Evolutionary conservation across 2,113 vertebrate genomes (phyloP), one percentile per base, ranked within the genome.

Genomic region (Athene cunicularia): DNA sequence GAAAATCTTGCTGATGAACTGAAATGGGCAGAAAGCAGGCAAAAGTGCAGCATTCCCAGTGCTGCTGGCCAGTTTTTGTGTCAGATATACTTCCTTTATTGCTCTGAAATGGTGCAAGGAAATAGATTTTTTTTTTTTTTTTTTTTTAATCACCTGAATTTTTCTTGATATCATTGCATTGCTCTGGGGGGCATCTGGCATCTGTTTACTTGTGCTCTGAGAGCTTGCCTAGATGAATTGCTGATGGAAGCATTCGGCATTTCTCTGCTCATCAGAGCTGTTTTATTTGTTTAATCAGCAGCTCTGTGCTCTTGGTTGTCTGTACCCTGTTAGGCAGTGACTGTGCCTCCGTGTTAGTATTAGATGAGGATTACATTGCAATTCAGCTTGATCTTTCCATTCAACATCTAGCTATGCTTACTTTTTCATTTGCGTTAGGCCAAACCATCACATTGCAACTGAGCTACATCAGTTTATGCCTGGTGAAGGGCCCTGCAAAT

Each of bases 251-350:
- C 91, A 70, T 72, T 77, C 35, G n/a, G 84, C 32, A 24, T 53
- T 92, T 72, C 80, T 39, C 75, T 94, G 81, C 73, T 94, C 86
- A 89, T 91, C 95, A 84, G 85, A 91, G 75, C 74, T 43, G 43
- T 45, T 96, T 86, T 50, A 90, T 85, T 72, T 75, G 80, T 93
- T 95, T 82, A 60, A 80, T 96, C 97, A 96, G 96, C 95, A 96
- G 9, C 66, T 95, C 91, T 74, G n/a, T n/a, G 68, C 60, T 93
- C 89, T 86, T 71, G 80, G 59, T 77, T 58, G 55, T 47, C 86
- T 95, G 68, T 70, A 13, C 41, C 35, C 88, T 70, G 72, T 43
- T 62, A 86, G 56, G 67, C 68, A 83, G 80, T 20, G 59, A 41
- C 86, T 66, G 59, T 83, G 75, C 91, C 45, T 66, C 64, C 9